Evolutionary conservation across 1,140 invertebrate species (phyloP).

Genomic region (Batillaria attramentaria): DNA sequence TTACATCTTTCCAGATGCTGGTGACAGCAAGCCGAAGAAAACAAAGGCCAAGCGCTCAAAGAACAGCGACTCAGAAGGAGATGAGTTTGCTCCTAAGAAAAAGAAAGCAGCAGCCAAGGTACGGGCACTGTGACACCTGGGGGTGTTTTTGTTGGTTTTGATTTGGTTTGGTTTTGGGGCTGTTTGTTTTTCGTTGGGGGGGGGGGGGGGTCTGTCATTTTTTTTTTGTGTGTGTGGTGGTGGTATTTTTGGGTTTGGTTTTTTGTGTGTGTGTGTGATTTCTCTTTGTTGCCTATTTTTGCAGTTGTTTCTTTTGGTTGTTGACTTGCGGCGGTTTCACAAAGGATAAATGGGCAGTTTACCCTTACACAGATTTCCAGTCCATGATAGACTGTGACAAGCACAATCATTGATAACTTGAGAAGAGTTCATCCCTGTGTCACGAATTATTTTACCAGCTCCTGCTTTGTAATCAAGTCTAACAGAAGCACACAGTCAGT

Average conservation of each 20-base stretch:
- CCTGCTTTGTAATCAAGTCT: too few relatives aligned
- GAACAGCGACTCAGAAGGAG: slow-evolving; percentile 45
- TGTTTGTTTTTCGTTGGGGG: too few relatives aligned
- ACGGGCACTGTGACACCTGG: background rate
- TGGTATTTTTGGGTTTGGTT: background rate
- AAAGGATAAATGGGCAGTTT: too few relatives aligned
- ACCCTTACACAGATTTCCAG: too few relatives aligned
- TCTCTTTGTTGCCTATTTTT: background rate
- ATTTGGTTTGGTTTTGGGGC: background rate
- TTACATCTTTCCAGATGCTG: slow-evolving; percentile 40
- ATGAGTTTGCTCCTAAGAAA: slow-evolving; percentile 62
- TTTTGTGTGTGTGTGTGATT: background rate
- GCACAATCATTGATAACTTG: too few relatives aligned
- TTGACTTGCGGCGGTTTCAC: too few relatives aligned
- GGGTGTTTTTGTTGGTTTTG: background rate
- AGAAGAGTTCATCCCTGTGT: too few relatives aligned
- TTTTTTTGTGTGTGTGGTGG: too few relatives aligned
- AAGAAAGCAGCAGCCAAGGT: slow-evolving; percentile 55
- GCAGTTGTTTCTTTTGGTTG: background rate
- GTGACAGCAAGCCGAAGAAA: slow-evolving; percentile 48
- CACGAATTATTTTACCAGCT: too few relatives aligned
- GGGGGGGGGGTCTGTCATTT: too few relatives aligned
- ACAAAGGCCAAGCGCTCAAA: slow-evolving; percentile 48
- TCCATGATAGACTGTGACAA: too few relatives aligned
- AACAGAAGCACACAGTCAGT: background rate